Base-by-base conservation (phyloP, 2,797 vertebrate species). In the Champsocephalus esox region DNA sequence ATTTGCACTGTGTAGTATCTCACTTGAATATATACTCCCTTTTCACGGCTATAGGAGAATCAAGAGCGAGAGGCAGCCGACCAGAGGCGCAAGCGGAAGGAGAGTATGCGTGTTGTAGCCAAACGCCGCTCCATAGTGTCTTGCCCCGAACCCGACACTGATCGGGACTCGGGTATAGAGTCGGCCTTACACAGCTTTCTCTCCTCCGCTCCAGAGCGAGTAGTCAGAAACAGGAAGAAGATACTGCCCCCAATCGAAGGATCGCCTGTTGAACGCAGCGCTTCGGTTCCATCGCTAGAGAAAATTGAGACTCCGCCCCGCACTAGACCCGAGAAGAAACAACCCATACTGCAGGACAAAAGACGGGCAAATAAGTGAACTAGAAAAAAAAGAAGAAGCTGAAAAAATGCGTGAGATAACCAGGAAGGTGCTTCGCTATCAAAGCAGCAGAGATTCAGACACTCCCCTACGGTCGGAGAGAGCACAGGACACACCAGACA, bases 121-220 rank as follows among this genome's bases (percentile, higher is more conserved):
- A 95, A 94, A 66, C 92, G 91, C 0, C 82, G 75, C 55, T 92
- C 93, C 14, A 86, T 82, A 9, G 86, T 87, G 59, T 92, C 93
- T 0, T 64, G 43, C 3, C 32, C 14, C 3, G 90, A 86, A 34
- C 57, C 73, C 0, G 89, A 80, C 3, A 28, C 80, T 1, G 77
- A 83, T 1, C 24, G 5, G 38, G 87, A 83, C 8, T 48, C 67
- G 3, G 17, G 82, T 67, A 4, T 96, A 74, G 95, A 96, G 77
- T 90, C 87, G 0, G 83, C 91, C 32, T 82, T 96, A 16, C 91
- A 92, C 71, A 94, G 60, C 70, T 92, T 95, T 58, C 85, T 96
- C 16, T 77, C 73, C 55, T 80, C 70, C 0, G 82, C 34, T 34
- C 83, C 85, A 2, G 52, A 77, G 12, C 65, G 87, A 8, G 0